These are phyloP conservation scores for Dendroctonus ponderosae DNA, from an alignment of 1,140 invertebrate genomes.

Conservation along the genomic window DNA sequence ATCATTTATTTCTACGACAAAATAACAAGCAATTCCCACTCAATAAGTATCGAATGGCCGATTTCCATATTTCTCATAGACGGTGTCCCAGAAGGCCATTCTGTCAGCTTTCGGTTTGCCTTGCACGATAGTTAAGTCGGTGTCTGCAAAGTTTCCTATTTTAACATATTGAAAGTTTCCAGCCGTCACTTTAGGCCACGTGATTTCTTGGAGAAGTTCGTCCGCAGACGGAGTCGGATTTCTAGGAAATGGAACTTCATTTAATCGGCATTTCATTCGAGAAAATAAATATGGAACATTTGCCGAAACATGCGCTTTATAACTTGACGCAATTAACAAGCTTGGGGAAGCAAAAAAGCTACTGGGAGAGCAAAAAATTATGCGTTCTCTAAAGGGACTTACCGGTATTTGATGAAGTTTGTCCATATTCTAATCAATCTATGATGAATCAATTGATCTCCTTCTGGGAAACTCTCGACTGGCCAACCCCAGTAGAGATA, in stretches of 20 bases:
- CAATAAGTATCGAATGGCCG: conserved; percentile 31
- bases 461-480: background rate
- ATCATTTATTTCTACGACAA: too few relatives aligned
- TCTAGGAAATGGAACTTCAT: too few relatives aligned
- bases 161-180: conserved; percentile 27
- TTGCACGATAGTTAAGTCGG: conserved; percentile 9
- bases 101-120: conserved; percentile 15
- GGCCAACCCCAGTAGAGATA: conserved; percentile 7
- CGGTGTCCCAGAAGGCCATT: conserved; percentile 50
- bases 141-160: conserved; percentile 17
- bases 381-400: background rate
- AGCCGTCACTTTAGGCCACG: conserved; percentile 28
- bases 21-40: background rate
- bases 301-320: too few relatives aligned
- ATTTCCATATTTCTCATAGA: conserved; percentile 27
- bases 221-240: background rate
- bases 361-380: too few relatives aligned
- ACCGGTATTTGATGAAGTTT: conserved; percentile 17
- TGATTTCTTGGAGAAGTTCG: conserved; percentile 18
- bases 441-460: conserved; percentile 10
- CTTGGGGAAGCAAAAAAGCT: too few relatives aligned
- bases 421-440: conserved; percentile 3
- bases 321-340: too few relatives aligned
- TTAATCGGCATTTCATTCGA: too few relatives aligned
- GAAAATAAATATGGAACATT: too few relatives aligned